Percentiles rank a stretch among this genome's conserved stretches.
Conservation (phyloP, 2,797 vertebrate genomes). For the Esox lucius region DNA sequence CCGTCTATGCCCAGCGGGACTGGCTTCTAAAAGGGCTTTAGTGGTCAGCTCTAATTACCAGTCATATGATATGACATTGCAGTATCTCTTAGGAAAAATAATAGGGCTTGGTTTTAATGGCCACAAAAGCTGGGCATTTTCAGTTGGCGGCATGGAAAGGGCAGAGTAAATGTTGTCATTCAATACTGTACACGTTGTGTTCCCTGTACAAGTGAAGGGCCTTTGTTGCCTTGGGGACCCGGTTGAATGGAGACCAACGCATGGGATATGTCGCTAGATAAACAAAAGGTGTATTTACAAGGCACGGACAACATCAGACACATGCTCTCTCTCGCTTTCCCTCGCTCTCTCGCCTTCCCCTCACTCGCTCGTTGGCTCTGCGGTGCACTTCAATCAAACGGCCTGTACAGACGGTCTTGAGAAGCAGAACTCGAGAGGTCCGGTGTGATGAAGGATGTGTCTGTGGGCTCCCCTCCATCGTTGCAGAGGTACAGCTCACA, state of each 20-base stretch:
- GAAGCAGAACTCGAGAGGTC: neutral
- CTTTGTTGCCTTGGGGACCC: slow-evolving; percentile 46
- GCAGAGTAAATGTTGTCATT: slow-evolving; percentile 52
- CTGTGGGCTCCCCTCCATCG: neutral
- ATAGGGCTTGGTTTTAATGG: slow-evolving; percentile 30
- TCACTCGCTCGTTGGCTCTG: neutral
- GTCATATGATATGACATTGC: slow-evolving; percentile 58
- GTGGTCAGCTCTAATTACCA: slow-evolving; percentile 63
- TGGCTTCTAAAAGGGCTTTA: slow-evolving; percentile 58
- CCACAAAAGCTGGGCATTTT: slow-evolving; percentile 51
- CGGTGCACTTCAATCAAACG: slow-evolving; percentile 1
- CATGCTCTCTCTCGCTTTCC: neutral
- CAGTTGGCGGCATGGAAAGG: slow-evolving; percentile 47
- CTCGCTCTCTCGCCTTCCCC: neutral
- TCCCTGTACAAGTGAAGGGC: slow-evolving; percentile 41
- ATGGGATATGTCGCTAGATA: slow-evolving; percentile 20
- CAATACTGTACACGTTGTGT: slow-evolving; percentile 56
- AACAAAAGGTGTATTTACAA: slow-evolving; percentile 50
- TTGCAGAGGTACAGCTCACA: slow-evolving; percentile 23
- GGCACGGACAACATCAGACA: slow-evolving; percentile 20
- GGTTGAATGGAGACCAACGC: slow-evolving; percentile 24
- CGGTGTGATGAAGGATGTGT: neutral
- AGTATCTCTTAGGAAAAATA: slow-evolving; percentile 56
- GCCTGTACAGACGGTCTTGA: neutral
- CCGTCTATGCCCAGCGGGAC: slow-evolving; percentile 37